A percentile compares a stretch with the other conserved stretches of the same genome.
Evolutionary conservation across 2,888 invertebrate genomes (phyloP).

Genomic region (Andrena trimmerana): DNA sequence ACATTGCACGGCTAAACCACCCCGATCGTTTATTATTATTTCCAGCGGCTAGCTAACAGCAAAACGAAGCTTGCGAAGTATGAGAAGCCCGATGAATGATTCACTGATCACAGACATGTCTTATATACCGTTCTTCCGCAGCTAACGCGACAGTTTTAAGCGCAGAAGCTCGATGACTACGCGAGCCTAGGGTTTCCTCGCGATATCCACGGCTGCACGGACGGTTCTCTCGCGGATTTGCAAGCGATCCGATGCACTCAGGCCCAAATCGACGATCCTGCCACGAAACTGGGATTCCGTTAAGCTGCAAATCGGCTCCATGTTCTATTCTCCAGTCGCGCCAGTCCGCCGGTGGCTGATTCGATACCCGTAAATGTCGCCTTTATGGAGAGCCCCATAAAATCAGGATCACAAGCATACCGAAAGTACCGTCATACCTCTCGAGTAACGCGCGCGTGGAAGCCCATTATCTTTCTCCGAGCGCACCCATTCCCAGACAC

Average conservation of each 20-base stretch:
- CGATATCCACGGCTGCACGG: neutral
- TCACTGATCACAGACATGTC: neutral
- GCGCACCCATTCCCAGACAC: neutral
- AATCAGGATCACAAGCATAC: conserved; percentile 55
- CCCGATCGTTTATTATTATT: no score
- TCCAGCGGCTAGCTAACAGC: no score
- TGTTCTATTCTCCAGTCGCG: conserved; percentile 45
- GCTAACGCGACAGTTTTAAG: neutral
- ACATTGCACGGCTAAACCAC: no score
- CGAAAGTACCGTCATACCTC: conserved; percentile 37
- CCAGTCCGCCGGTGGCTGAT: conserved; percentile 46
- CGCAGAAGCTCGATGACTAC: neutral
- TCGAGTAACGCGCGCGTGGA: neutral
- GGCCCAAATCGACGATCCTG: conserved; percentile 1
- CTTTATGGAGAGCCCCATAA: conserved; percentile 57
- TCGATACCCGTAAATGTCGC: conserved; percentile 64
- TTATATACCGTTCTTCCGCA: neutral
- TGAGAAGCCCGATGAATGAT: no score
- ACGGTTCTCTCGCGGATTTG: conserved; percentile 14
- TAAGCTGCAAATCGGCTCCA: conserved; percentile 56
- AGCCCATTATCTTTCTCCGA: conserved; percentile 4
- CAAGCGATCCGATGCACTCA: neutral
- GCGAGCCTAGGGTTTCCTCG: neutral
- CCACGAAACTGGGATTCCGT: conserved; percentile 47
- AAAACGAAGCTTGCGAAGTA: no score